phyloP scores from a whole-genome alignment of 2,113 vertebrate genomes.

The Pipa parva region DNA sequence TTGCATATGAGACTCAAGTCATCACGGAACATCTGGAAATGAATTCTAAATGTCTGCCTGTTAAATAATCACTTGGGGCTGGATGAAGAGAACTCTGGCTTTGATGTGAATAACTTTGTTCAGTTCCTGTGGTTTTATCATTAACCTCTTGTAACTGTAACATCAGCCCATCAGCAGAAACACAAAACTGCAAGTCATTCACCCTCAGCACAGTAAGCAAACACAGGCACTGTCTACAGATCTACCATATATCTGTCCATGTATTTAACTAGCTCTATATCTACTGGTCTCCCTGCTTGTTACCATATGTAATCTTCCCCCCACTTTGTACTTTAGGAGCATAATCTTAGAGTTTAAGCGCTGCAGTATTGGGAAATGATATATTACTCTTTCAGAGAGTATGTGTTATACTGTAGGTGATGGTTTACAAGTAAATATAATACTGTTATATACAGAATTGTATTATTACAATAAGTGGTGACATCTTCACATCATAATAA shows the following conservation, averaged over 20 bases:
- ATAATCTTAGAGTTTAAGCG: no score
- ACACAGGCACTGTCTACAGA: neutral
- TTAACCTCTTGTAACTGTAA: slow-evolving; percentile 31
- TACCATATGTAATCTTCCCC: no score
- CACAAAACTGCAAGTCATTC: slow-evolving; percentile 32
- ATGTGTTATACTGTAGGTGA: no score
- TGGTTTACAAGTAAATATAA: no score
- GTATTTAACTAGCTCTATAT: neutral
- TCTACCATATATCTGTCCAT: slow-evolving; percentile 7
- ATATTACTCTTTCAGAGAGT: no score
- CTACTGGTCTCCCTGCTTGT: no score
- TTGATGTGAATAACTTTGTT: slow-evolving; percentile 30
- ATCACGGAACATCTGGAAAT: slow-evolving; percentile 28
- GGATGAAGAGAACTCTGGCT: neutral
- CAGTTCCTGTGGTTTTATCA: slow-evolving; percentile 20
- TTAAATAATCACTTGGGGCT: slow-evolving; percentile 5
- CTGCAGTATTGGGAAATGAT: no score
- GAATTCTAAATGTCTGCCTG: slow-evolving; percentile 7
- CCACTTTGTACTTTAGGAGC: no score
- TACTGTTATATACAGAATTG: no score
- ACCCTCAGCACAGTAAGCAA: neutral
- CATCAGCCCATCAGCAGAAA: slow-evolving; percentile 9
- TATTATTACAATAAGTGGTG: no score
- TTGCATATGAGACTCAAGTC: neutral
- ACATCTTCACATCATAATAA: no score